A percentile compares a stretch with the other conserved stretches of the same genome.
phyloP scores from a whole-genome alignment of 2,797 vertebrate species.

The Myioborus melanocephalus region DNA sequence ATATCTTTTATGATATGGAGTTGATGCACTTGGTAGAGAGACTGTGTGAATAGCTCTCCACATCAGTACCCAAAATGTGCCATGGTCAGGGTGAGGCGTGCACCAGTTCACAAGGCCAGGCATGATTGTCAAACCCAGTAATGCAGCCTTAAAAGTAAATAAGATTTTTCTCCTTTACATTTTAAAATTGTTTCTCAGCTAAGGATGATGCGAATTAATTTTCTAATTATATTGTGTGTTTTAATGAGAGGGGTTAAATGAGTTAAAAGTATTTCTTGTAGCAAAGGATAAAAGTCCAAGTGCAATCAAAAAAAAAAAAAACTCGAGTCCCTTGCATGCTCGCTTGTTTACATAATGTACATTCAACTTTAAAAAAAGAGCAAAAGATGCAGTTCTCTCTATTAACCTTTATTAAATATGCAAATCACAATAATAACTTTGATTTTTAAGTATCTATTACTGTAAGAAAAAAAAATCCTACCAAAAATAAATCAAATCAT shows the following conservation, averaged over 20 bases:
- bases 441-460: fast-evolving
- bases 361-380: not conserved
- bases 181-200: not conserved
- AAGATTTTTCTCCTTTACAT: not conserved
- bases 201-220: not conserved
- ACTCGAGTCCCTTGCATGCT: fast-evolving
- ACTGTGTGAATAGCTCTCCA: not conserved
- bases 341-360: not conserved
- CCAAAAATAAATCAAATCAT: not conserved
- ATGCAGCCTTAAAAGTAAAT: not conserved
- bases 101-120: not conserved
- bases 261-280: not conserved
- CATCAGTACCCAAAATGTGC: not conserved
- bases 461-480: not conserved
- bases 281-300: not conserved
- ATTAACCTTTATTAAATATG: not conserved
- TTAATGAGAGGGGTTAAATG: not conserved
- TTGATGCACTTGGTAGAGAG: conserved; percentile 9
- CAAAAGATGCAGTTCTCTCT: not conserved
- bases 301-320: not conserved
- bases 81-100: not conserved
- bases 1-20: not conserved
- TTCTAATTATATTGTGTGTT: not conserved
- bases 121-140: not conserved
- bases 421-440: not conserved